Percentiles rank a stretch among this genome's conserved stretches.
phyloP scores from a whole-genome alignment of 2,888 invertebrate species.

The Epirrita christyi region DNA sequence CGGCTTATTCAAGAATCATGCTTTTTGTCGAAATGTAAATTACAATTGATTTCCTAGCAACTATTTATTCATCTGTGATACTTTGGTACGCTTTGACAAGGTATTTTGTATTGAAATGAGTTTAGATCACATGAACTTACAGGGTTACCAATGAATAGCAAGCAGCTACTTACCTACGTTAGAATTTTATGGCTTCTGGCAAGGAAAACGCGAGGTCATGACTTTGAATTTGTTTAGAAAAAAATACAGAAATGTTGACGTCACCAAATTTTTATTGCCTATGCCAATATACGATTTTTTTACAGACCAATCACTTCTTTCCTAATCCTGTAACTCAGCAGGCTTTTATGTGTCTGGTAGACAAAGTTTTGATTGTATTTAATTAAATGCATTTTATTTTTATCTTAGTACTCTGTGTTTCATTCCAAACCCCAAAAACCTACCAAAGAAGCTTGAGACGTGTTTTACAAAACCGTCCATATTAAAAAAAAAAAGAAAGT shows the following conservation, averaged over 20 bases:
- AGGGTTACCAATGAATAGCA: slow-evolving; percentile 4
- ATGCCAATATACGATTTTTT: not conserved
- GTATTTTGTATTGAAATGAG: slow-evolving; percentile 18
- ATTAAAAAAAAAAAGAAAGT: too few species aligned
- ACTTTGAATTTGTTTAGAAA: slow-evolving; percentile 13
- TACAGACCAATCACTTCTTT: too few species aligned
- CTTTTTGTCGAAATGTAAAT: slow-evolving; percentile 21
- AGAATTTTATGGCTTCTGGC: slow-evolving; percentile 14
- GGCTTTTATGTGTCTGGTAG: too few species aligned
- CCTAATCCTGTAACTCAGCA: too few species aligned
- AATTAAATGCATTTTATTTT: too few species aligned
- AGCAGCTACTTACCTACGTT: slow-evolving; percentile 2
- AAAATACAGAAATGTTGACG: slow-evolving; percentile 4
- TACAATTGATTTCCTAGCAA: slow-evolving; percentile 11
- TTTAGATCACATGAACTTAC: slow-evolving; percentile 1
- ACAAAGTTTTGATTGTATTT: too few species aligned
- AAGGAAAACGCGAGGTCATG: slow-evolving; percentile 15
- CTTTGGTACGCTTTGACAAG: not conserved
- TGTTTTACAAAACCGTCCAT: too few species aligned
- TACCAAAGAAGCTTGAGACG: too few species aligned
- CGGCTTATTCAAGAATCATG: slow-evolving; percentile 19
- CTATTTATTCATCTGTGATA: not conserved
- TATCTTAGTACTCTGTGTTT: too few species aligned
- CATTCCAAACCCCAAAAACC: too few species aligned
- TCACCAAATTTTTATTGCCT: slow-evolving; percentile 1